Percentiles rank a stretch among this genome's conserved stretches.
Evolutionary conservation across 2,888 invertebrate genomes (phyloP).

Genomic region (Pinctada fucata): DNA sequence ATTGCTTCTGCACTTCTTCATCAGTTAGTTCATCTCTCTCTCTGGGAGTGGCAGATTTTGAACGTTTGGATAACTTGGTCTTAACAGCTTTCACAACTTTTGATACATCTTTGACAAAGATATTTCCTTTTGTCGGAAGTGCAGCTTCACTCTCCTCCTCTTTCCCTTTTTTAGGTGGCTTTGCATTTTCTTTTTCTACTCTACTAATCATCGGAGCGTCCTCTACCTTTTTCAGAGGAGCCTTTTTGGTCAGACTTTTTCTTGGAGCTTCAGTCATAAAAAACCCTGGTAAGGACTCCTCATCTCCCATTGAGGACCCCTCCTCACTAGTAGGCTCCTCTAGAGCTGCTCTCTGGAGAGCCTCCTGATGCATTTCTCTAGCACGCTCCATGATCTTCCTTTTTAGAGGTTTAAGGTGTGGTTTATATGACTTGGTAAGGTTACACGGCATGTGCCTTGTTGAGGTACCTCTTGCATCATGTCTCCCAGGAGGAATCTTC

Average conservation of each 20-base stretch:
- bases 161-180: not conserved
- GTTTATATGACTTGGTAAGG: conserved; percentile 58
- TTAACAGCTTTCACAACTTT: not conserved
- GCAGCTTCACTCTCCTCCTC: not conserved
- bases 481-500: conserved; percentile 60
- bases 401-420: conserved; percentile 65
- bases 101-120: not conserved
- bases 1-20: not conserved
- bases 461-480: conserved; percentile 63
- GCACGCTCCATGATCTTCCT: conserved; percentile 63
- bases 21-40: conserved; percentile 12
- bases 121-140: not conserved
- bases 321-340: conserved; percentile 36
- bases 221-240: conserved; percentile 10
- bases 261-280: conserved; percentile 54
- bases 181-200: not conserved
- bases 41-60: conserved; percentile 6
- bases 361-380: conserved; percentile 64
- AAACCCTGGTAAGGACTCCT: conserved; percentile 38
- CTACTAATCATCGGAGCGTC: not conserved
- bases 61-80: not conserved
- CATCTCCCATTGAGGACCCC: conserved; percentile 26
- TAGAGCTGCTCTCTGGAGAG: conserved; percentile 49
- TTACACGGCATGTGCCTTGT: conserved; percentile 69
- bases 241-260: conserved; percentile 25